Base-by-base conservation (phyloP, 2,113 vertebrate genomes). In the Hipposideros armiger region DNA sequence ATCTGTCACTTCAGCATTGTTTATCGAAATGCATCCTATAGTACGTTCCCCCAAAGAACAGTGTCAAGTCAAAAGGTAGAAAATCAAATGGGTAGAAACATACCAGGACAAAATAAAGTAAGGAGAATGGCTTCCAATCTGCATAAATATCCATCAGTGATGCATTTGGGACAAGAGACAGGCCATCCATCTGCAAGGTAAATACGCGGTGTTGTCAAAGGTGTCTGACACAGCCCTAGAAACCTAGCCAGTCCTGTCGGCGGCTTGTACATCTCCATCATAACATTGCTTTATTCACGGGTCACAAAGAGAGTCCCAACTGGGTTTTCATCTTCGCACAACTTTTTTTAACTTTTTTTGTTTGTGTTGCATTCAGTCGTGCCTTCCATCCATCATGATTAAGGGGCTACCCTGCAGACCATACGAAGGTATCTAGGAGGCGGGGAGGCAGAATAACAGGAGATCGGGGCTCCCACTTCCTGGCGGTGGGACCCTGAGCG, bases 1-100 rank as follows among this genome's bases (percentile, higher is more conserved):
- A 99, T 98, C 98, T 98, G 98, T 99, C 98, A 98, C 95, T 97
- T 97, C 95, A 89, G 96, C 94, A 97, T 98, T 99, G 98, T 99
- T 98, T 98, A 99, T 98, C 96, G 97, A 98, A 98, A 98, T 77
- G 85, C 88, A 98, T 96, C 96, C 97, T 96, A 84, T 60, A 95
- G 64, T 19, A 36, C 32, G 24, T 91, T 87, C 83, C 96, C 95
- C 95, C 86, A 70, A 98, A 98, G 97, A 98, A 97, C 62, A 54
- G 74, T 47, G 94, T 97, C 95, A 97, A 98, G 97, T 97, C 90
- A 90, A 95, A 93, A 98, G 96, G 94, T 87, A 98, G 96, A 97
- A 98, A 98, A 98, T 96, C 97, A 97, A 98, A 96, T 52, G 72
- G 47, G 22, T 81, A 97, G 84, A 96, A 96, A 97, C 92, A 97